Conservation (phyloP, 2,797 vertebrate species). For the Sebastes dallii region DNA sequence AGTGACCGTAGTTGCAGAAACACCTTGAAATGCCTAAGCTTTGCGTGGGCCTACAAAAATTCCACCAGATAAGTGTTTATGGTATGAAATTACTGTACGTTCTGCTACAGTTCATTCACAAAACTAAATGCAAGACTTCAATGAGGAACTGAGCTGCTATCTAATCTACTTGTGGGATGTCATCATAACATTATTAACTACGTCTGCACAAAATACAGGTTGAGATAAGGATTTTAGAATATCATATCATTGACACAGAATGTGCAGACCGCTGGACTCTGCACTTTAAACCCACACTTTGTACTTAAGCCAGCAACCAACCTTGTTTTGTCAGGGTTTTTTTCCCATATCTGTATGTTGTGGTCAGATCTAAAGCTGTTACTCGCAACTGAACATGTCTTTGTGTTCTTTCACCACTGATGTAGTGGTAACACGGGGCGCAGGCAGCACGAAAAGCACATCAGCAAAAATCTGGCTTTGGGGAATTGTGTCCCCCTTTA, state of each 20-base stretch:
- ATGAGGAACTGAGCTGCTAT: background rate
- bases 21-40: background rate
- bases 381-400: background rate
- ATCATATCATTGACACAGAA: background rate
- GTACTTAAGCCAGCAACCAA: background rate
- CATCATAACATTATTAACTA: background rate
- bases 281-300: background rate
- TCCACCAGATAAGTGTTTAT: background rate
- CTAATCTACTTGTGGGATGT: background rate
- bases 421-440: background rate
- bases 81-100: background rate
- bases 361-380: background rate
- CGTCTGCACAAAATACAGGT: background rate
- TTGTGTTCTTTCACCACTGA: background rate
- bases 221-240: background rate
- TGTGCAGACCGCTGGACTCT: background rate
- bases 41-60: background rate
- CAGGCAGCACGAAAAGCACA: slow-evolving; percentile 9
- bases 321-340: background rate
- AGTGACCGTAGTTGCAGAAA: too few species aligned
- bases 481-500: slow-evolving; percentile 23
- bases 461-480: slow-evolving; percentile 21
- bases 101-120: slow-evolving; percentile 1
- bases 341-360: background rate
- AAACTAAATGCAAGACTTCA: background rate